Conservation (phyloP, 2,888 invertebrate species). For the Rhogogaster chlorosoma region DNA sequence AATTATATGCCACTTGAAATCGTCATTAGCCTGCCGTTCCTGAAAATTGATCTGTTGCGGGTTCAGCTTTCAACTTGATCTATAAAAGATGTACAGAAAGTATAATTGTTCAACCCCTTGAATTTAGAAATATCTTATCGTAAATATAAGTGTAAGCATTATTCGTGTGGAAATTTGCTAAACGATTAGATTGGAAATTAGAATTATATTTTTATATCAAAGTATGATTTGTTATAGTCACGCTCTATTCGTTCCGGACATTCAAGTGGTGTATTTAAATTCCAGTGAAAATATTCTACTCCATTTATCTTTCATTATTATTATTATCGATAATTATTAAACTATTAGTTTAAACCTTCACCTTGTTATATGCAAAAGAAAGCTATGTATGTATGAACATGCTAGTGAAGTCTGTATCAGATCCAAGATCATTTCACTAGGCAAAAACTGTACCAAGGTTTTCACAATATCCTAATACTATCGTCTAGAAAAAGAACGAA, state of each 20-base stretch:
- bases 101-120: not conserved
- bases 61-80: not conserved
- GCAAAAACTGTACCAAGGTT: not conserved
- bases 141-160: conserved; percentile 10
- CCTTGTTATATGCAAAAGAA: conserved; percentile 37
- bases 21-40: not conserved
- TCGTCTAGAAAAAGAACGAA: not conserved
- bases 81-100: conserved; percentile 21
- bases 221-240: conserved; percentile 6
- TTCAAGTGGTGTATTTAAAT: not conserved
- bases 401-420: conserved; percentile 6
- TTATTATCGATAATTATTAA: conserved; percentile 4
- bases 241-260: not conserved
- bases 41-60: not conserved
- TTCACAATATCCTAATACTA: not conserved
- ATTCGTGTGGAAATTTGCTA: not conserved
- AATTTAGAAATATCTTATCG: not conserved
- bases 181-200: conserved; percentile 33
- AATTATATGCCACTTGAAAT: not conserved
- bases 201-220: conserved; percentile 48
- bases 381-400: too few relatives aligned
- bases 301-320: not conserved
- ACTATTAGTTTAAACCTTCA: conserved; percentile 11
- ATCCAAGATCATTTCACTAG: not conserved
- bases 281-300: not conserved